These are phyloP conservation scores for Erythrocebus patas DNA, from an alignment of 2,113 vertebrate genomes.

Conservation along the genomic window DNA sequence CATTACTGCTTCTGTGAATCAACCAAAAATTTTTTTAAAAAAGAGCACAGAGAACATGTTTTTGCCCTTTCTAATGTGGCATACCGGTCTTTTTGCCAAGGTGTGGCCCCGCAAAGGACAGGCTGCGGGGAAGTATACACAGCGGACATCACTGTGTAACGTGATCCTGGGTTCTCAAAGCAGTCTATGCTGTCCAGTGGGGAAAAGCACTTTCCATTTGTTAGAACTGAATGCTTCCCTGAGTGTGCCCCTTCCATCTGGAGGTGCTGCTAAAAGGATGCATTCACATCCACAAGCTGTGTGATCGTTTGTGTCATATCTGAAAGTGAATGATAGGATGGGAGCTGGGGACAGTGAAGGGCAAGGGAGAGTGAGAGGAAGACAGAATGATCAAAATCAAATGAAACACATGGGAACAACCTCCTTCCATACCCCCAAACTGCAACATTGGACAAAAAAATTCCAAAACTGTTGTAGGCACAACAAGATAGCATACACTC, in stretches of 20 bases:
- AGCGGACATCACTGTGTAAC: accelerated
- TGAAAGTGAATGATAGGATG: not conserved
- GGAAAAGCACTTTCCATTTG: not conserved
- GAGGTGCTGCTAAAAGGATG: not conserved
- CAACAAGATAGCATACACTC: not conserved
- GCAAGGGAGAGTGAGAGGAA: accelerated
- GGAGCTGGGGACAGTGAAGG: not conserved
- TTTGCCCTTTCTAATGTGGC: not conserved
- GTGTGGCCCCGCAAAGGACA: not conserved
- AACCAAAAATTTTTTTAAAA: not conserved
- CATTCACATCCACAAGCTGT: not conserved
- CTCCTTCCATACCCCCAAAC: not conserved
- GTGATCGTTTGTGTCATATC: not conserved
- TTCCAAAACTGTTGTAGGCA: not conserved
- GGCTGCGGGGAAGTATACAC: not conserved
- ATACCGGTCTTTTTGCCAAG: not conserved
- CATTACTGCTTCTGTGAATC: not conserved
- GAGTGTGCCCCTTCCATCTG: not conserved
- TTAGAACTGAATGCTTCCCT: not conserved
- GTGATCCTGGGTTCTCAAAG: not conserved
- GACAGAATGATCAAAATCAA: not conserved
- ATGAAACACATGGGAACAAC: not conserved
- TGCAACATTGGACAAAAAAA: not conserved
- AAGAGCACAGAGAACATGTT: not conserved
- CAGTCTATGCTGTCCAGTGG: not conserved